Evolutionary conservation across 2,888 invertebrate genomes (phyloP), one percentile per base, ranked within the genome.

Genomic region (Physocephala rufipes): DNA sequence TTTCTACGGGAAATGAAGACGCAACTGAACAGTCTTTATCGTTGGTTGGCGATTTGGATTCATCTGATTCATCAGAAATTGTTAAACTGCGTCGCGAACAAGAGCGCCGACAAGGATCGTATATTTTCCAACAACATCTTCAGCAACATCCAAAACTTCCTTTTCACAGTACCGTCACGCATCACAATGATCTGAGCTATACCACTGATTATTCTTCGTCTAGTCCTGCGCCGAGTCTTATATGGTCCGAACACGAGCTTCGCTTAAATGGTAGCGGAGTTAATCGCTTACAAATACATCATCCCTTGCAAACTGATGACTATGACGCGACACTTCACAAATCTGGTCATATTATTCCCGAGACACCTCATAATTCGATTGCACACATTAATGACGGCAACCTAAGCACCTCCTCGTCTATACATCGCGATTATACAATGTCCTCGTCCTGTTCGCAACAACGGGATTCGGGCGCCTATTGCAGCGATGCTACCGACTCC

Each of bases 321-420:
- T 77, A 74, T 64, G 76, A 78, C 59, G 58, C 66, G 7, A 72
- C 62, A 15, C 72, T 65, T 16, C 64, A 71, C 30, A 77, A 76
- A 12, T 73, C 71, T 9, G 61, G 84, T 55, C 68, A 49, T 51
- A 83, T 85, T 71, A 83, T 87, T 70, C 87, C 88, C 0, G 87
- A 86, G 63, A 91, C 91, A 16, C 91, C 91, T 2, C 89, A 90
- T 82, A 91, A 91, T 78, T 91, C 91, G 1, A 91, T 91, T 72
- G 88, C 90, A 73, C 90, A 90, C 73, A 81, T 90, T 12, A 76
- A 73, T 64, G 83, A 82, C 58, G 78, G 76, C 2, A 76, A 78
- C 9, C 28, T 59, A 26, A 81, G 80, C 71, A 81, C 82, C 68
- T 80, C 80, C 12, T 81, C 82, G 66, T 82, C 83, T 69, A 84